phyloP scores from a whole-genome alignment of 2,888 invertebrate genomes.

The Sepiola atlantica region DNA sequence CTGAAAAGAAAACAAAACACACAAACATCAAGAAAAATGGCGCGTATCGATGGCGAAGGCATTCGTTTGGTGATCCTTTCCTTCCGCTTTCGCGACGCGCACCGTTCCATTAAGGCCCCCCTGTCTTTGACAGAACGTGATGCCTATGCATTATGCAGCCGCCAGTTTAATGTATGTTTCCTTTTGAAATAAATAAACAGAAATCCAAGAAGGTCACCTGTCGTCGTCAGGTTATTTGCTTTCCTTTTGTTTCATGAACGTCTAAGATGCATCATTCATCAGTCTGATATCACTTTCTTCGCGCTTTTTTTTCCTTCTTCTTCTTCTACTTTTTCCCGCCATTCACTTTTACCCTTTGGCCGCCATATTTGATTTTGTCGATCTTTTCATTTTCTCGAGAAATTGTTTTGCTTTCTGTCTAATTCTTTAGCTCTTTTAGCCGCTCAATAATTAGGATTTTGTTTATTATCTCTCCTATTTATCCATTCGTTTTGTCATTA shows the following conservation, averaged over 20 bases:
- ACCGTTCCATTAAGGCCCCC: not conserved
- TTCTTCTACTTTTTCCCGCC: not conserved
- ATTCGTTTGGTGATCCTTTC: not conserved
- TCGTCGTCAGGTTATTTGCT: not conserved
- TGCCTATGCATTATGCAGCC: not conserved
- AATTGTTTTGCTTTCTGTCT: too few species aligned
- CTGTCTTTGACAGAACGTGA: not conserved
- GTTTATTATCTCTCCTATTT: too few species aligned
- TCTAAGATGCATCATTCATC: not conserved
- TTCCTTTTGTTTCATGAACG: not conserved
- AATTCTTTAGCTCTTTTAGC: too few species aligned
- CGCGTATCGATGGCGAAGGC: not conserved
- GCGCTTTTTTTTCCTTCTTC: not conserved
- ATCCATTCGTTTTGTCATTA: too few species aligned
- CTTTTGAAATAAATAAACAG: slow-evolving; percentile 8
- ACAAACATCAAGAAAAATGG: too few species aligned
- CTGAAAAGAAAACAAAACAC: not conserved
- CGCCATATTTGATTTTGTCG: too few species aligned
- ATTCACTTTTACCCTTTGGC: not conserved
- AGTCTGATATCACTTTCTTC: not conserved
- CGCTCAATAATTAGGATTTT: too few species aligned
- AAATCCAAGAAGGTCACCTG: not conserved
- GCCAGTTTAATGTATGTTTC: not conserved
- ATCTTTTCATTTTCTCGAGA: too few species aligned
- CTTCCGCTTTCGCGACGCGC: not conserved